Evolutionary conservation across 2,888 invertebrate genomes (phyloP).

Genomic region (Pseudococcus longispinus): DNA sequence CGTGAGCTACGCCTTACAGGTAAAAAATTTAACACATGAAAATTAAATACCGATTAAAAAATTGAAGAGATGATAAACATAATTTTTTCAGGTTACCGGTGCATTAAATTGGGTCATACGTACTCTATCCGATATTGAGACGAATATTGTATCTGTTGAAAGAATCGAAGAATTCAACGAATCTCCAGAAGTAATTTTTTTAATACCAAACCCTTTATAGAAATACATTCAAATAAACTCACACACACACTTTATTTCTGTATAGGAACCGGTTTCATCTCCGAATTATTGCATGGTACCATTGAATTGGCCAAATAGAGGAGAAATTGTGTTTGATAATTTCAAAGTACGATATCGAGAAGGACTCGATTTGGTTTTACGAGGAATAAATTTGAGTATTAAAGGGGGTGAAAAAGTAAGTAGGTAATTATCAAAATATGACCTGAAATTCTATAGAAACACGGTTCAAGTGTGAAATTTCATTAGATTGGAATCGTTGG

Average conservation of each 20-base stretch:
- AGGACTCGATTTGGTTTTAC: conserved; percentile 58
- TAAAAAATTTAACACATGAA: conserved; percentile 61
- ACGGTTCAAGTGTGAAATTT: not conserved
- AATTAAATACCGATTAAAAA: not conserved
- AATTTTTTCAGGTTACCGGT: conserved; percentile 79
- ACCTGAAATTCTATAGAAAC: too few species aligned
- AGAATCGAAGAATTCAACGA: conserved; percentile 69
- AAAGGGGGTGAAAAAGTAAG: conserved; percentile 57
- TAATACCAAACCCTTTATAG: too few species aligned
- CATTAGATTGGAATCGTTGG: conserved; percentile 81
- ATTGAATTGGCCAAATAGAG: conserved; percentile 79
- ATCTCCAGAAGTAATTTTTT: conserved; percentile 61
- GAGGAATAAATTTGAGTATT: conserved; percentile 56
- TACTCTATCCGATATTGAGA: conserved; percentile 79
- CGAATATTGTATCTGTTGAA: conserved; percentile 70
- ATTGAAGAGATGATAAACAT: not conserved
- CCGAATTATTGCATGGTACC: conserved; percentile 61
- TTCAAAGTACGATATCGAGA: conserved; percentile 58
- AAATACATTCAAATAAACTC: too few species aligned
- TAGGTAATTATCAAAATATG: not conserved
- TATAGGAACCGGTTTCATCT: conserved; percentile 56
- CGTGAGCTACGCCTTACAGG: conserved; percentile 85
- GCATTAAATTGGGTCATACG: conserved; percentile 95
- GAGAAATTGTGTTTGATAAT: conserved; percentile 76
- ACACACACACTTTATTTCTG: not conserved